Percentiles rank a stretch among this genome's conserved stretches.
These are phyloP conservation scores for Mormyrus hasselquistii DNA, from an alignment of 2,797 vertebrate genomes.

Conservation along the genomic window DNA sequence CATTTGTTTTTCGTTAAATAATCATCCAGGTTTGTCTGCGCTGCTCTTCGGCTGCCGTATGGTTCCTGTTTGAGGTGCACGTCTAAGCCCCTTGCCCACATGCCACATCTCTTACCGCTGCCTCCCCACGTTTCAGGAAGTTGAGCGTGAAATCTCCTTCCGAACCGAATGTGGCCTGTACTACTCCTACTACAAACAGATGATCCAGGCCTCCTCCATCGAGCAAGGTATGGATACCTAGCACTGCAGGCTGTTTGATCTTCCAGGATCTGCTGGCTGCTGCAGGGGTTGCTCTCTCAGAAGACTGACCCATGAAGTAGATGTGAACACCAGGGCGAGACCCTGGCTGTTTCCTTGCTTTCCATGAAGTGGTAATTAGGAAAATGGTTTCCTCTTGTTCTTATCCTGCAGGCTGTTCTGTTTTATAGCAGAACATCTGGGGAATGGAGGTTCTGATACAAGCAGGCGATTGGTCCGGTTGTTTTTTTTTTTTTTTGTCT, in stretches of 20 bases:
- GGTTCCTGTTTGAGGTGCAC: conserved; percentile 6
- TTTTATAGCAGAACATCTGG: not conserved
- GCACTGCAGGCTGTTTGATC: not conserved
- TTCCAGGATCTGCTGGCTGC: not conserved
- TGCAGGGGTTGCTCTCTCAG: not conserved
- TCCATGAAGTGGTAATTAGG: not conserved
- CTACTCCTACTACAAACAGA: conserved; percentile 98
- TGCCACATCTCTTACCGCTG: not conserved
- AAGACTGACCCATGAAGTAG: not conserved
- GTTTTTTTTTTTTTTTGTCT: not conserved
- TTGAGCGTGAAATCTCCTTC: conserved; percentile 97
- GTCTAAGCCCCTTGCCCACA: conserved; percentile 15
- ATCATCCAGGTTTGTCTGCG: not conserved
- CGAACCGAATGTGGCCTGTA: conserved; percentile 96
- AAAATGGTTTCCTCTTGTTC: not conserved
- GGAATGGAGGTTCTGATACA: not conserved
- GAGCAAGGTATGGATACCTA: conserved; percentile 71
- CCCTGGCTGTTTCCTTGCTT: not conserved
- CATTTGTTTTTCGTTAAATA: not conserved
- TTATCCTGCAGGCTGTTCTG: not conserved
- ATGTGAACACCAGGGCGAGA: not conserved
- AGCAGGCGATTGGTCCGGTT: not conserved
- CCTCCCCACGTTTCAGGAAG: conserved; percentile 71
- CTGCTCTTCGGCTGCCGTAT: not conserved
- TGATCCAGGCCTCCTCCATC: conserved; percentile 84